A percentile compares a stretch with the other conserved stretches of the same genome.
Evolutionary conservation across 2,797 vertebrate genomes (phyloP).

Genomic region (Erethizon dorsatum): DNA sequence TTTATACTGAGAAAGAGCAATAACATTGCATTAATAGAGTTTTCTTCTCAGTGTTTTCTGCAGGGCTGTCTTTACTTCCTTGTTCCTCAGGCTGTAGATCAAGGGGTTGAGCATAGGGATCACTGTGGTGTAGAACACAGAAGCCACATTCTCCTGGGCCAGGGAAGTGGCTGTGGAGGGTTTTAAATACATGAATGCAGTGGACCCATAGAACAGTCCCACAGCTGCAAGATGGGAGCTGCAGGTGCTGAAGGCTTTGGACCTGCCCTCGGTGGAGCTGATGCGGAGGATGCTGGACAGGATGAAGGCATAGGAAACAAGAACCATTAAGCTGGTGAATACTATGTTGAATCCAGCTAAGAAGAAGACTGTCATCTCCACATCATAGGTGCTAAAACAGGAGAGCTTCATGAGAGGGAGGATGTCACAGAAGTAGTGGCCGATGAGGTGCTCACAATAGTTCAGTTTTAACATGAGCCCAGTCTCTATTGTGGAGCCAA

Average conservation of each 20-base stretch:
- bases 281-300: conserved; percentile 69
- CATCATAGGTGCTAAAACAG: conserved; percentile 55
- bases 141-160: conserved; percentile 64
- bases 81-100: conserved; percentile 76
- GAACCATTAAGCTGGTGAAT: background rate
- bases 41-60: conserved; percentile 57
- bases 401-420: conserved; percentile 67
- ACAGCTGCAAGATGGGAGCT: conserved; percentile 74
- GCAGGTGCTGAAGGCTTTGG: conserved; percentile 77
- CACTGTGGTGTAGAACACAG: conserved; percentile 72
- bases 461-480: conserved; percentile 53
- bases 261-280: conserved; percentile 38
- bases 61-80: conserved; percentile 72
- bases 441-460: conserved; percentile 69
- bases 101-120: conserved; percentile 76
- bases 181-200: conserved; percentile 79
- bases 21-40: background rate
- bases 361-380: conserved; percentile 60
- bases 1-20: background rate
- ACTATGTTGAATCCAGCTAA: conserved; percentile 60
- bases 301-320: conserved; percentile 70
- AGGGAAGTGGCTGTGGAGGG: conserved; percentile 55
- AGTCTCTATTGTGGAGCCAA: conserved; percentile 32
- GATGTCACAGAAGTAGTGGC: conserved; percentile 72
- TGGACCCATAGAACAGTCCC: conserved; percentile 73